Conservation (phyloP, 2,888 invertebrate genomes). For the Philhelius pedissequus region DNA sequence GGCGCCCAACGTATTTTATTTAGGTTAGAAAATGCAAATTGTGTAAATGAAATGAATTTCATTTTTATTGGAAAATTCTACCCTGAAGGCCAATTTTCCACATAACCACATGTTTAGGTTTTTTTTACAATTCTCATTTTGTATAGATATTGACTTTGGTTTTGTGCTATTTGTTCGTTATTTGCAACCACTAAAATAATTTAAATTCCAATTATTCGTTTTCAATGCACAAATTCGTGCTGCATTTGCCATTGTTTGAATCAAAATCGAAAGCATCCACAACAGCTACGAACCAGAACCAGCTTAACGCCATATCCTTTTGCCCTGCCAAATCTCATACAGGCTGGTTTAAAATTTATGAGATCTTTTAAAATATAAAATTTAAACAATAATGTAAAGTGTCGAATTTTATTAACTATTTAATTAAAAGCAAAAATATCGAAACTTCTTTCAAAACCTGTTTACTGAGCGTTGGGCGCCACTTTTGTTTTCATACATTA, state of each 20-base stretch:
- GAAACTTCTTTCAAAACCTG: too few species aligned
- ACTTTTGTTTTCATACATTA: too few species aligned
- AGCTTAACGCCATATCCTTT: neutral
- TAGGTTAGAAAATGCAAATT: too few species aligned
- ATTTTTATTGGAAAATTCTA: too few species aligned
- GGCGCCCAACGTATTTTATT: too few species aligned
- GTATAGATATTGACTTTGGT: neutral
- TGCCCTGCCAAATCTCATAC: neutral
- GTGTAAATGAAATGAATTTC: too few species aligned
- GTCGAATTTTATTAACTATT: too few species aligned
- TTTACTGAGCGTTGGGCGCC: too few species aligned
- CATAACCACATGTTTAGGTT: neutral
- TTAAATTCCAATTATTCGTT: constrained; percentile 54
- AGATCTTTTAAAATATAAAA: neutral
- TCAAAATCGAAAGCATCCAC: neutral
- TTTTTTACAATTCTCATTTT: neutral
- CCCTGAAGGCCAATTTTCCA: too few species aligned
- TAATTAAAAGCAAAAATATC: too few species aligned
- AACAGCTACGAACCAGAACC: neutral
- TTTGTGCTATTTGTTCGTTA: neutral
- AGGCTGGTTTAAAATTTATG: neutral
- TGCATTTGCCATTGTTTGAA: neutral
- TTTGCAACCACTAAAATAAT: constrained; percentile 36
- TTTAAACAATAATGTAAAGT: too few species aligned
- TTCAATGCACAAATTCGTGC: constrained; percentile 21